Base-by-base conservation (phyloP, 2,113 vertebrate genomes). In the Orcinus orca region DNA sequence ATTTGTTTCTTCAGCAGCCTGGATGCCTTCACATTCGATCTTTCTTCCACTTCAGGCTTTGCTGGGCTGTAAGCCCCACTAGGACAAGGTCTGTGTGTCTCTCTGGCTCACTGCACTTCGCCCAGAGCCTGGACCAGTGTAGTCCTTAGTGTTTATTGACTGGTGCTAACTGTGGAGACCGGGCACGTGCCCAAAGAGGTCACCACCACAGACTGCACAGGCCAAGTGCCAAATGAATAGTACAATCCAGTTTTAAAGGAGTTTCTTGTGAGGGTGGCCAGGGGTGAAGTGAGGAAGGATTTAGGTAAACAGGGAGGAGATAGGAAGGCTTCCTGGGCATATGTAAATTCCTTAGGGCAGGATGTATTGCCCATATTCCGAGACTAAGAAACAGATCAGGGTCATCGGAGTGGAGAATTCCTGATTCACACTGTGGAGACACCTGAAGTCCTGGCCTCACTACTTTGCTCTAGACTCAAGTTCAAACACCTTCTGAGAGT, bases 81-180 rank as follows among this genome's bases (percentile, higher is more conserved):
- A 91, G 44, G 89, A 87, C 55, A 77, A 91, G 47, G 33, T 81
- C 83, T 76, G 26, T 77, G 41, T 55, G 76, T 80, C 47, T 96
- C 83, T 88, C 68, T 97, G 83, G 86, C 6, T 96, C 13, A 3
- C 31, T 80, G 79, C 79, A 67, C 77, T 77, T 96, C 31, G 4
- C 67, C 82, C 38, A 71, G 33, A 53, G 50, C 85, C 84, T 84
- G 60, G 31, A 41, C 18, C 21, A 60, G 47, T n/a, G 23, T 25
- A 73, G 83, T 88, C 62, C 31, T 74, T 73, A 29, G 26, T 68
- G 25, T 95, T 87, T 98, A 92, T 55, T 67, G 89, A 92, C 87
- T 79, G 65, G 73, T 96, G 76, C 71, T 93, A 79, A 93, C 62
- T 74, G 53, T 88, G 80, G 55, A 95, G 29, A 82, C 38, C 1